Base-by-base conservation (phyloP, 2,797 vertebrate species). In the Emys orbicularis region DNA sequence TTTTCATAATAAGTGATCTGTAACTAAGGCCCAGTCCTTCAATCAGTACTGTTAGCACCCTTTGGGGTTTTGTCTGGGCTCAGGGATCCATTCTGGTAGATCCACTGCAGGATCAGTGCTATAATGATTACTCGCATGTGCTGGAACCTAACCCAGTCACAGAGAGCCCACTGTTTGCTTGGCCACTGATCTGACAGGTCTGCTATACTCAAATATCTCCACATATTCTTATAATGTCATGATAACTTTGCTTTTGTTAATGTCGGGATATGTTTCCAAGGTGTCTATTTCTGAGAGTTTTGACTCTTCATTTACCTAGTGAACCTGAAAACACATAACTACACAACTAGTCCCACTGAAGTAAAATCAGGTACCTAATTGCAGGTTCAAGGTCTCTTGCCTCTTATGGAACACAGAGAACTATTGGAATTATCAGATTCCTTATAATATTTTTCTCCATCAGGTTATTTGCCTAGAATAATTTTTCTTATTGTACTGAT, bases 31-130 rank as follows among this genome's bases (percentile, higher is more conserved):
- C 57, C 41, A 25, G 6, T 1, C 50, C 27, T 1, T 5, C 5
- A 2, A 15, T 3, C 25, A 21, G 0, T 31, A 1, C 3, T 1
- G n/a, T 8, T 0, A 34, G 8, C 15, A 4, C 1, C 3, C 1
- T 59, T 59, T 59, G 27, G 5, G 74, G 56, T 4, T 25, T 11
- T 1, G 8, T 1, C 0, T 2, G 0, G 31, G 11, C 19, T 5
- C 2, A 6, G 15, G 49, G 84, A 10, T 18, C 2, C 12, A 1
- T 15, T 16, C 57, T 23, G 3, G 1, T 34, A 8, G 76, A 77
- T 29, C 9, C 25, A 8, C 5, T 0, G 80, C 2, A n/a, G 83
- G 21, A 1, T 1, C 9, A 1, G 59, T n/a, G 61, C 9, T 2
- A 4, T 13, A 21, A n/a, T 2, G 0, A 53, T 0, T 68, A 10